These are phyloP conservation scores for Mohoua ochrocephala DNA, from an alignment of 2,113 vertebrate species.

Conservation along the genomic window DNA sequence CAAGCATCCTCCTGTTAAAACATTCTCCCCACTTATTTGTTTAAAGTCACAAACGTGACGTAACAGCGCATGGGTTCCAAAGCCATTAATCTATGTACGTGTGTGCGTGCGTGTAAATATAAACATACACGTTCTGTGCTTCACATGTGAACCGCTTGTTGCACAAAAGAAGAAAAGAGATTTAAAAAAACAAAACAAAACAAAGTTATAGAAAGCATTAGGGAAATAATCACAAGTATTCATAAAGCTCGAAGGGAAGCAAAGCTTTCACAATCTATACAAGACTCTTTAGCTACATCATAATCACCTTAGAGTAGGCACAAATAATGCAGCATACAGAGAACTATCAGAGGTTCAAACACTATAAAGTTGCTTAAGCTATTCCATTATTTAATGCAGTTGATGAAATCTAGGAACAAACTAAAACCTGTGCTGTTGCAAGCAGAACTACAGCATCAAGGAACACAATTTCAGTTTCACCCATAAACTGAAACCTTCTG, in stretches of 20 bases:
- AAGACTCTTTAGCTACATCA: slow-evolving; percentile 4
- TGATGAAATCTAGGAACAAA: slow-evolving; percentile 7
- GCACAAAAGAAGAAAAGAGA: slow-evolving; percentile 31
- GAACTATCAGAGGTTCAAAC: slow-evolving; percentile 20
- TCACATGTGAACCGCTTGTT: slow-evolving; percentile 32
- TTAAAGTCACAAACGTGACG: neutral
- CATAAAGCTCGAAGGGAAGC: slow-evolving; percentile 12
- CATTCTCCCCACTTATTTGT: neutral
- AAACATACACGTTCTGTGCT: slow-evolving; percentile 14
- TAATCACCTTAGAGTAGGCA: slow-evolving; percentile 11
- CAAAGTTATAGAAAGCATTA: slow-evolving; percentile 42
- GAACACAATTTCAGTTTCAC: slow-evolving; percentile 46
- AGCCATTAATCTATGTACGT: neutral
- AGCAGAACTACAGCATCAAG: slow-evolving; percentile 48
- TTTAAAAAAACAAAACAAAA: neutral
- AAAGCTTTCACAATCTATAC: slow-evolving; percentile 42
- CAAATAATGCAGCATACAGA: slow-evolving; percentile 41
- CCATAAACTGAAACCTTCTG: slow-evolving; percentile 59
- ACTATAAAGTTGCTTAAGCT: slow-evolving; percentile 43
- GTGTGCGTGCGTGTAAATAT: neutral
- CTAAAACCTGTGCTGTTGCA: slow-evolving; percentile 25
- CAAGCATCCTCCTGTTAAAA: neutral
- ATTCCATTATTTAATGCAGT: neutral
- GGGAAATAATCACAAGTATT: slow-evolving; percentile 24
- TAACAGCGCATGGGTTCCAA: neutral